Evolutionary conservation across 2,113 vertebrate genomes (phyloP).

Genomic region (Carlito syrichta): DNA sequence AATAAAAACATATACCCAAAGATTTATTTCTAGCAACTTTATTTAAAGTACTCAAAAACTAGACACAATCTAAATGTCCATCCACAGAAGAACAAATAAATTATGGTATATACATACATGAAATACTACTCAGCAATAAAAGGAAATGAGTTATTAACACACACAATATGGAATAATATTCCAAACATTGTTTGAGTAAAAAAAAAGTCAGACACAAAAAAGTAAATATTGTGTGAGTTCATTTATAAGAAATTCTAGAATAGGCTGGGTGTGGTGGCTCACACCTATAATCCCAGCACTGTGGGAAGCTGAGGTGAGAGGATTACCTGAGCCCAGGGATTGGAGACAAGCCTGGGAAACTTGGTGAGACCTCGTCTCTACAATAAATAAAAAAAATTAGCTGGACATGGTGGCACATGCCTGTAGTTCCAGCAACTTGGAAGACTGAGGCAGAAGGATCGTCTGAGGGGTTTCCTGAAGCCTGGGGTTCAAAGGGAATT

Average conservation of each 20-base stretch:
- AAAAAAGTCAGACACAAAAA: background rate
- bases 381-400: no score
- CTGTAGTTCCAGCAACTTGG: no score
- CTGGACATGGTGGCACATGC: no score
- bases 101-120: background rate
- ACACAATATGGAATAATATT: background rate
- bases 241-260: background rate
- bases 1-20: background rate
- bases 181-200: background rate
- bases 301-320: no score
- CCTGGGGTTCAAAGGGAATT: background rate
- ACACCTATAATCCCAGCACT: no score
- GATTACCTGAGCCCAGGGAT: no score
- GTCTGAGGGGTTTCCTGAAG: background rate
- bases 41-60: background rate
- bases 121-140: background rate
- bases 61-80: background rate
- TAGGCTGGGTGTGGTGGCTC: no score
- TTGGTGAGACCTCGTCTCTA: no score
- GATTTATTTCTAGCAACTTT: background rate
- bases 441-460: no score
- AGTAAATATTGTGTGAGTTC: background rate
- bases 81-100: background rate
- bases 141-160: background rate
- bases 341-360: no score